Conservation (phyloP, 2,797 vertebrate species). For the Ptychobarbus kaznakovi region DNA sequence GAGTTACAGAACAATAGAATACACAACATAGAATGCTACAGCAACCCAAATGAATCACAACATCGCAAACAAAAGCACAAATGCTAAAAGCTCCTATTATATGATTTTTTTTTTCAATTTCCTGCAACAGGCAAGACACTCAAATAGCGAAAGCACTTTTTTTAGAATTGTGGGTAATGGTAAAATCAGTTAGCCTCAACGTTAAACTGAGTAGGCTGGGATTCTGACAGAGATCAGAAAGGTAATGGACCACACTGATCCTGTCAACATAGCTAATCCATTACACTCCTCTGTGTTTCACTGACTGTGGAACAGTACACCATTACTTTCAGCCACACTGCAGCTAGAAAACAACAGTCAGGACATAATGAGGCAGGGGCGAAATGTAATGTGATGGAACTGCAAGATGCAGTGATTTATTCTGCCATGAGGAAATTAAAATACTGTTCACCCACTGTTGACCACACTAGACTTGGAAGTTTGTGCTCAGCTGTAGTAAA, state of each 20-base stretch:
- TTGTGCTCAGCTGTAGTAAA: background rate
- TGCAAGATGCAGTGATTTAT: slow-evolving; percentile 62
- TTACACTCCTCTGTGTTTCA: slow-evolving; percentile 55
- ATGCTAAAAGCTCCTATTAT: slow-evolving; percentile 33
- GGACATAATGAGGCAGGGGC: slow-evolving; percentile 62
- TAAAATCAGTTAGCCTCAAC: slow-evolving; percentile 42
- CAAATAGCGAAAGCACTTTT: slow-evolving; percentile 33
- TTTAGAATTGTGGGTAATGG: slow-evolving; percentile 32
- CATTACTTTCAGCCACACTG: slow-evolving; percentile 57
- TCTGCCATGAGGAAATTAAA: slow-evolving; percentile 54
- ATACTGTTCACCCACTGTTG: slow-evolving; percentile 41
- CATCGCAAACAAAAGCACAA: slow-evolving; percentile 14
- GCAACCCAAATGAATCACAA: slow-evolving; percentile 32
- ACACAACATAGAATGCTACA: slow-evolving; percentile 30
- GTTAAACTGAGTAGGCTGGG: slow-evolving; percentile 38
- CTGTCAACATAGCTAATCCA: slow-evolving; percentile 63
- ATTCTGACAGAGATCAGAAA: slow-evolving; percentile 56
- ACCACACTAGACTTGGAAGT: background rate
- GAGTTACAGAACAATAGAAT: background rate
- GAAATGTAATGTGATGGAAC: slow-evolving; percentile 50
- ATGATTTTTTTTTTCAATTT: background rate
- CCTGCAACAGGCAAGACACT: slow-evolving; percentile 11
- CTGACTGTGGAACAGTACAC: slow-evolving; percentile 44
- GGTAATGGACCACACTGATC: slow-evolving; percentile 60
- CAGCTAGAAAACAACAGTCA: slow-evolving; percentile 59